These are phyloP conservation scores for Teleogryllus occipitalis DNA, from an alignment of 1,140 invertebrate genomes.

Conservation along the genomic window DNA sequence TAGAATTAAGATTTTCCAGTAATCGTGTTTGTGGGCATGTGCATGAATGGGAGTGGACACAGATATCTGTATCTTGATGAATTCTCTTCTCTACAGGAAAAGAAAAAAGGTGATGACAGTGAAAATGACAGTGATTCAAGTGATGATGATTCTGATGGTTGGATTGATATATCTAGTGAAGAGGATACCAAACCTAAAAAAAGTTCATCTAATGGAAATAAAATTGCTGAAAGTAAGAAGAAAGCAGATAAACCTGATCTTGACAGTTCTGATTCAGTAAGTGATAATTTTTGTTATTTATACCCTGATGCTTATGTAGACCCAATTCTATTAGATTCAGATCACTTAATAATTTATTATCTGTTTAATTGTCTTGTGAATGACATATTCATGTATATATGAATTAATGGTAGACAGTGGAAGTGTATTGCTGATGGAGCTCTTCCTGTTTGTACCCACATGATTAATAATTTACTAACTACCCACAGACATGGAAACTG, in stretches of 20 bases:
- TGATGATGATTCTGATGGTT: conserved; percentile 12
- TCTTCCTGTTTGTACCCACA: too few species aligned
- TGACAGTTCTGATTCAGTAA: too few species aligned
- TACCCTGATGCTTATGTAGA: too few species aligned
- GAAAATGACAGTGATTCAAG: not conserved
- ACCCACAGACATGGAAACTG: too few species aligned
- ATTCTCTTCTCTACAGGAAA: not conserved
- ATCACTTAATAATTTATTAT: not conserved
- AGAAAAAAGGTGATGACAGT: not conserved
- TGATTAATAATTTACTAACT: too few species aligned
- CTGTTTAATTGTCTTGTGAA: not conserved
- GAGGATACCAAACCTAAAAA: not conserved
- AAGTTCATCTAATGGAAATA: not conserved
- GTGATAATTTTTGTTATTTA: too few species aligned
- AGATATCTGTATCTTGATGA: conserved; percentile 15
- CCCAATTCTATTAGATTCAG: too few species aligned
- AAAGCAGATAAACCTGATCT: not conserved
- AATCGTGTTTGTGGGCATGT: conserved; percentile 28
- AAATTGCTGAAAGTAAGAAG: not conserved
- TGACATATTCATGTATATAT: too few species aligned
- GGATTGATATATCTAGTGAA: conserved; percentile 6
- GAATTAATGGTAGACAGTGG: too few species aligned
- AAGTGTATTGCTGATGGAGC: too few species aligned
- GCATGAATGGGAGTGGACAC: conserved; percentile 25
- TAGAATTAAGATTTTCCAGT: not conserved